Conservation (phyloP, 2,797 vertebrate genomes). For the Halcyon chelicuti region DNA sequence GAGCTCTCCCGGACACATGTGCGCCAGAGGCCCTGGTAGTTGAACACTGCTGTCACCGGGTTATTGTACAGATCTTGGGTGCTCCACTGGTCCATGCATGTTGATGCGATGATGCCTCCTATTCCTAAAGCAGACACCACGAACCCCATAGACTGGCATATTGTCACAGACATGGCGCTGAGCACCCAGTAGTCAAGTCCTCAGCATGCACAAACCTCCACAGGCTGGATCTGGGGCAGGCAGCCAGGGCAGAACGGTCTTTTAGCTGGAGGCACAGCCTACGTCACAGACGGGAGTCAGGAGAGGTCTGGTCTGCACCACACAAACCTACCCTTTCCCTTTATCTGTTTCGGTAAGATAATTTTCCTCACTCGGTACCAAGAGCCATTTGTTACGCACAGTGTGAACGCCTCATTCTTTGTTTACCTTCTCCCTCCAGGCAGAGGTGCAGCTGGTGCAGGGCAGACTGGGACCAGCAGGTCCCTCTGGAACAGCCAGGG, state of each 20-base stretch:
- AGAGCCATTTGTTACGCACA: slow-evolving; percentile 74
- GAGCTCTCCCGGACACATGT: slow-evolving; percentile 88
- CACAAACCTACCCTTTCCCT: slow-evolving; percentile 53
- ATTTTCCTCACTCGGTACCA: slow-evolving; percentile 77
- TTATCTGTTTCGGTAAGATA: slow-evolving; percentile 80
- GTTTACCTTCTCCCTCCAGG: slow-evolving; percentile 76
- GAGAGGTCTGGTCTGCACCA: slow-evolving; percentile 31
- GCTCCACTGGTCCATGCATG: slow-evolving; percentile 91
- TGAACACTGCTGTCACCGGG: slow-evolving; percentile 85
- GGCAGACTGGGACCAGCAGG: accelerated
- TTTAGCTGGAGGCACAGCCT: slow-evolving; percentile 67
- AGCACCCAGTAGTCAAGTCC: background rate
- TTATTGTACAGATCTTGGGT: slow-evolving; percentile 89
- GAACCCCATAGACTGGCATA: slow-evolving; percentile 90
- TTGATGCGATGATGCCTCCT: slow-evolving; percentile 82
- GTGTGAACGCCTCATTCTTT: slow-evolving; percentile 60
- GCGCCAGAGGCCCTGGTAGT: slow-evolving; percentile 90
- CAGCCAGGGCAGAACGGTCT: slow-evolving; percentile 19
- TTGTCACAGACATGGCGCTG: slow-evolving; percentile 82
- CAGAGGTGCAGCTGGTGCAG: background rate
- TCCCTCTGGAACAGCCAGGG: background rate
- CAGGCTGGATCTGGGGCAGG: slow-evolving; percentile 12
- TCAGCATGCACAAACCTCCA: background rate
- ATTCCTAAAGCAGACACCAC: slow-evolving; percentile 83
- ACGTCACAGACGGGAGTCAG: slow-evolving; percentile 67